These are phyloP conservation scores for Guaruba guarouba DNA, from an alignment of 2,113 vertebrate species.

Conservation along the genomic window DNA sequence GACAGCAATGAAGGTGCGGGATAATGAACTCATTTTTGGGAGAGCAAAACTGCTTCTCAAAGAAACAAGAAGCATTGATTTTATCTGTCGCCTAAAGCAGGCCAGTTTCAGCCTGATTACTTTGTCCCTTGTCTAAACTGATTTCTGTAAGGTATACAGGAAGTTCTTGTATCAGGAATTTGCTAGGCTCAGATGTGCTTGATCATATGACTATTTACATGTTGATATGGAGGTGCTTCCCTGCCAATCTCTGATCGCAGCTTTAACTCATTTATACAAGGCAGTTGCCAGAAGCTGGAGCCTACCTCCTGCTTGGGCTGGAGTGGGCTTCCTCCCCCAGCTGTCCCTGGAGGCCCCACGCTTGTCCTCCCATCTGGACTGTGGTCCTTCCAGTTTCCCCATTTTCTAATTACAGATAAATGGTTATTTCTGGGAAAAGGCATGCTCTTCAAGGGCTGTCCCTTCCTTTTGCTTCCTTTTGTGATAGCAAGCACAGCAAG, in stretches of 20 bases:
- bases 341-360: neutral
- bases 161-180: neutral
- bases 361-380: neutral
- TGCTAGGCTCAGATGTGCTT: neutral
- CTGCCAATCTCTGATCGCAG: neutral
- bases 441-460: neutral
- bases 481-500: neutral
- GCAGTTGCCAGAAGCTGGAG: neutral
- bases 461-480: neutral
- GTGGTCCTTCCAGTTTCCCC: neutral
- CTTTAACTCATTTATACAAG: neutral
- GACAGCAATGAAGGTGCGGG: neutral
- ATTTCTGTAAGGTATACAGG: neutral
- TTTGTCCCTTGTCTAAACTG: neutral
- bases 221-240: neutral
- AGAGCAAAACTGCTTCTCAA: neutral
- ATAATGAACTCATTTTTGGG: neutral
- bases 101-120: neutral
- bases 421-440: neutral
- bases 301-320: neutral
- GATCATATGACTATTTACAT: neutral
- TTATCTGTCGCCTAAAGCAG: neutral
- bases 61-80: neutral
- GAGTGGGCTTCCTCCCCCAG: neutral
- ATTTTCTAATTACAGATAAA: neutral